phyloP scores from a whole-genome alignment of 1,140 invertebrate genomes.

The Orussus abietinus region DNA sequence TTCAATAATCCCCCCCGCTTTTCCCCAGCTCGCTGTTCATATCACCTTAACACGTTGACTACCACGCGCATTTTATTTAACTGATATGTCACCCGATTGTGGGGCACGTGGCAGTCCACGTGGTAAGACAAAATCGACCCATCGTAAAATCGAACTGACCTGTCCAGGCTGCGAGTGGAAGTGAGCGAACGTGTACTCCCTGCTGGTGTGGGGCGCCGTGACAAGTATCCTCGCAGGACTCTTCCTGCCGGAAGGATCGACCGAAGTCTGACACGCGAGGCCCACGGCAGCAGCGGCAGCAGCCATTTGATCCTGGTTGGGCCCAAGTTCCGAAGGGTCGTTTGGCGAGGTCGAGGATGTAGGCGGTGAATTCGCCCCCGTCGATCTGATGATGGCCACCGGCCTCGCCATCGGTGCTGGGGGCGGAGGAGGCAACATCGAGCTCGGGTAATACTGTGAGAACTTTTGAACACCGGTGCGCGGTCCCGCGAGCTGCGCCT shows the following conservation, averaged over 20 bases:
- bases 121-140: no score
- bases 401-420: slow-evolving; percentile 92
- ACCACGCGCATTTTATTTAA: no score
- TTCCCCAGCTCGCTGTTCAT: no score
- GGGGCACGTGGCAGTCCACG: no score
- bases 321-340: slow-evolving; percentile 40
- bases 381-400: slow-evolving; percentile 90
- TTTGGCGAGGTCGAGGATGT: slow-evolving; percentile 61
- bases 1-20: no score
- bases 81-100: no score
- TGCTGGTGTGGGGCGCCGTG: slow-evolving; percentile 54
- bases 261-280: slow-evolving; percentile 50
- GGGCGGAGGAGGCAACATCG: slow-evolving; percentile 92
- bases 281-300: slow-evolving; percentile 40
- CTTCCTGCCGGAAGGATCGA: slow-evolving; percentile 49
- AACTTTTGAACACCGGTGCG: slow-evolving; percentile 63
- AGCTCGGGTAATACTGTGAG: slow-evolving; percentile 83
- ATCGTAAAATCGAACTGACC: no score
- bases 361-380: slow-evolving; percentile 65
- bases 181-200: slow-evolving; percentile 82
- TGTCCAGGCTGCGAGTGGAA: slow-evolving; percentile 87
- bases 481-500: slow-evolving; percentile 57
- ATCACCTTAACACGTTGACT: no score
- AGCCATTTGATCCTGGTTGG: slow-evolving; percentile 47
- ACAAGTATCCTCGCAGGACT: slow-evolving; percentile 50